phyloP scores from a whole-genome alignment of 1,140 invertebrate genomes.

The Scaptomyza montana region DNA sequence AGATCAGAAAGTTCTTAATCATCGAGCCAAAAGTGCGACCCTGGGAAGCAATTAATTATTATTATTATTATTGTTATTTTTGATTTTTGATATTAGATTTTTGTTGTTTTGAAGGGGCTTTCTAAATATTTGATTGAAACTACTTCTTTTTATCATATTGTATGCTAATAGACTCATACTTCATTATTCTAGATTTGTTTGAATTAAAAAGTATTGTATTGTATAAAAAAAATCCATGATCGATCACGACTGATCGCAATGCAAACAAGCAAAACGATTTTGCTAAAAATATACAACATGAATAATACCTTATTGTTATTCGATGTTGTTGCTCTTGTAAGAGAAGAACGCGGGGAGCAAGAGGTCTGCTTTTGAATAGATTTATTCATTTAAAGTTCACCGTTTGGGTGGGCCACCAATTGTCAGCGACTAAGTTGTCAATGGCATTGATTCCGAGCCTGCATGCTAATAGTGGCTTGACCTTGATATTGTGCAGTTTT shows the following conservation, averaged over 20 bases:
- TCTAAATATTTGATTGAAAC: conserved; percentile 7
- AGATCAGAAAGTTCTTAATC: conserved; percentile 89
- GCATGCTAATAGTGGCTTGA: conserved; percentile 35
- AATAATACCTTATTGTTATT: conserved; percentile 64
- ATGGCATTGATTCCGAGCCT: conserved; percentile 28
- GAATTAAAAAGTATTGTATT: conserved; percentile 1
- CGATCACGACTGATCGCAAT: conserved; percentile 73
- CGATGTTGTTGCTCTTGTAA: conserved; percentile 29
- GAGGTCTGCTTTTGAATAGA: not conserved
- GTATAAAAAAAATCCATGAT: conserved; percentile 51
- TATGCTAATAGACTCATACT: conserved; percentile 18
- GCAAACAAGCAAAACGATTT: conserved; percentile 51
- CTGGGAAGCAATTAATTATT: conserved; percentile 84
- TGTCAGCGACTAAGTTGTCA: conserved; percentile 3
- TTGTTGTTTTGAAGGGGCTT: not conserved
- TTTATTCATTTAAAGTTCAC: not conserved
- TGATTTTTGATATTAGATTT: not conserved
- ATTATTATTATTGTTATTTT: conserved; percentile 18
- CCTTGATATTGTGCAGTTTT: conserved; percentile 42
- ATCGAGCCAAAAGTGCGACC: conserved; percentile 90
- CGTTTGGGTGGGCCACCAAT: conserved; percentile 25
- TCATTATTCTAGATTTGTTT: conserved; percentile 12
- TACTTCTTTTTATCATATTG: conserved; percentile 2
- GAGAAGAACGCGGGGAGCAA: not conserved
- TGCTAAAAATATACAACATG: conserved; percentile 53